Evolutionary conservation across 2,888 invertebrate species (phyloP), one percentile per base, ranked within the genome.

Genomic region (Cordilura impudica): DNA sequence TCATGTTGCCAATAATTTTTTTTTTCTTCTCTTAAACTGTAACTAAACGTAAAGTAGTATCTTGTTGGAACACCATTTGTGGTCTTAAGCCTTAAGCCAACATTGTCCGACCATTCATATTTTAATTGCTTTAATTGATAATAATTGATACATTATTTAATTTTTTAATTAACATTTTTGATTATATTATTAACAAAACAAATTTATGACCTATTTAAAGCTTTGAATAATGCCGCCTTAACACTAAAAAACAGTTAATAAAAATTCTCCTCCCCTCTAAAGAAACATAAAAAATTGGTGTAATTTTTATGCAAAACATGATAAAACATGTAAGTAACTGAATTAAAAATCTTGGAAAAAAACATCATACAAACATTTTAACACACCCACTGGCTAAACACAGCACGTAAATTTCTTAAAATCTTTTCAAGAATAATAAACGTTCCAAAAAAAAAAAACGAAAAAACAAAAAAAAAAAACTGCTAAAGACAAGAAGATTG

Each of bases 351-450:
- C 3, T 54, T 29, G 18, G 29, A 54, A 53, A 56, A 23, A 8
- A 19, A 47, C 63, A 45, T 14, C 49, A 66, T 31, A 71, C 61
- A 61, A 51, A 61, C 23, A 58, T 49, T 49, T 56, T 49, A 12
- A 51, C 39, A 66, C 73, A 73, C 73, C 73, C 73, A 73, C 73
- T 29, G 73, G 73, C 73, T 58, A n/a, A n/a, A 54, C 29, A 53
- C 47, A 54, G n/a, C n/a, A 23, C 8, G 21, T 21, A 29, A 26
- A 43, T n/a, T n/a, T 14, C 61, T 45, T 45, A 16, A 31, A 43
- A 53, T 18, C 7, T 14, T 63, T 29, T 63, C 16, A 47, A 47
- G 23, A 31, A 71, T n/a, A n/a, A n/a, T n/a, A n/a, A n/a, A n/a
- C n/a, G n/a, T 43, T 49, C 26, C 2, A 14, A 47, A 47, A 39